Base-by-base conservation (phyloP, 2,888 invertebrate species). In the Acrobeloides nanus region DNA sequence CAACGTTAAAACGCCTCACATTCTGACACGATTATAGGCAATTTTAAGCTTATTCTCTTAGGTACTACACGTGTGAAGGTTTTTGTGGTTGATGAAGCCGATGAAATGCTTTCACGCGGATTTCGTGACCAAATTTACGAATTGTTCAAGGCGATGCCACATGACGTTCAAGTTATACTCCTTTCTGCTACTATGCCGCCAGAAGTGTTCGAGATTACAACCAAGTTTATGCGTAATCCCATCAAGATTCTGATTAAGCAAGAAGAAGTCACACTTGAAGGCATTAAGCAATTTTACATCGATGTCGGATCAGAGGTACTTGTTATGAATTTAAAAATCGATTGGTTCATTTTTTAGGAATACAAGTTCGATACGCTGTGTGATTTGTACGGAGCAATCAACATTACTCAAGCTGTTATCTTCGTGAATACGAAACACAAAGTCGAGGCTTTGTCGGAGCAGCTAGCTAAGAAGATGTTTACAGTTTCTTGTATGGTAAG, bases 71-170 rank as follows among this genome's bases (percentile, higher is more conserved):
- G 82, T 65, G 95, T 97, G 75, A 92, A 89, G 80, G 84, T 95
- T 77, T 97, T 97, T 77, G 95, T 97, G 38, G 81, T 97, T 72
- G 95, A 97, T 77, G 95, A 97, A 79, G 95, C 95, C 68, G 97
- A 99, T 79, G 97, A 99, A 80, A 99, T 99, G 97, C 84, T 99
- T 78, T 93, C 92, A 40, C 84, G 95, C 76, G 88, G 92, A 75
- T 99, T 99, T 78, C 97, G 95, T 78, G 97, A 97, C 79, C 97
- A 99, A 79, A 97, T 97, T 76, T 89, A 95, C 76, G 93, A 95
- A 79, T 93, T 95, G 55, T 95, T 95, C 80, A 87, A 86, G 79
- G 84, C 84, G 79, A 81, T 95, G 78, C 85, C 86, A 50, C 79
- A 82, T 47, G 88, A 89, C 77, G 90, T 93, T 57, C 93, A 93